Base-by-base conservation (phyloP, 2,113 vertebrate genomes). In the Pelecanus crispus region DNA sequence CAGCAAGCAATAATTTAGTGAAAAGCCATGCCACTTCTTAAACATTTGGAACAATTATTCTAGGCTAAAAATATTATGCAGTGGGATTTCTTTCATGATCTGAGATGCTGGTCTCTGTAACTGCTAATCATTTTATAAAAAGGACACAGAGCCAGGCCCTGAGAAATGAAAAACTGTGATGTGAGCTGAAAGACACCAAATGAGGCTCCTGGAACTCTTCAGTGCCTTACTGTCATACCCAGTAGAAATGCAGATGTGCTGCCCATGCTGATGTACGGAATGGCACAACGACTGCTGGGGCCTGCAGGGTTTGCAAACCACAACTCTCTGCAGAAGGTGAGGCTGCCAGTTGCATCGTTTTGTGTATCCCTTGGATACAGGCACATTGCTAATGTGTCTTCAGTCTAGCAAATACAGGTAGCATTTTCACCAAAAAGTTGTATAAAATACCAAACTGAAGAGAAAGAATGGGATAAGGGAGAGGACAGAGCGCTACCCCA, bases 11-110 rank as follows among this genome's bases (percentile, higher is more conserved):
- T 83, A 68, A 4, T 61, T 92, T 24, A 56, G 61, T 88, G 75
- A 94, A 97, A 97, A 90, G 80, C 36, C 88, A 68, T 56, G 45
- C 13, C 29, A 55, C 34, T 74, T 90, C 32, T 92, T 62, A 80
- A 92, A 42, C 38, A 84, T 80, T 91, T 62, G 20, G 55, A 81
- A 81, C 66, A 71, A 75, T 53, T 70, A 90, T 84, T 93, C 58
- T 81, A 92, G 72, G 65, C 66, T 94, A 74, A 82, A 95, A 94
- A 91, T 79, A 79, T 42, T 78, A 87, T 73, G 12, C 47, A 88
- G 49, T 53, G 44, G 26, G 28, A 74, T 92, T 95, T 92, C 18
- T 77, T 90, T 94, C 26, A 85, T 50, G 31, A 91, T 84, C 63
- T 74, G 58, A 67, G 55, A 63, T 73, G n/a, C 29, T 86, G 29